These are phyloP conservation scores for Diaphora mendica DNA, from an alignment of 2,888 invertebrate species.

Conservation along the genomic window DNA sequence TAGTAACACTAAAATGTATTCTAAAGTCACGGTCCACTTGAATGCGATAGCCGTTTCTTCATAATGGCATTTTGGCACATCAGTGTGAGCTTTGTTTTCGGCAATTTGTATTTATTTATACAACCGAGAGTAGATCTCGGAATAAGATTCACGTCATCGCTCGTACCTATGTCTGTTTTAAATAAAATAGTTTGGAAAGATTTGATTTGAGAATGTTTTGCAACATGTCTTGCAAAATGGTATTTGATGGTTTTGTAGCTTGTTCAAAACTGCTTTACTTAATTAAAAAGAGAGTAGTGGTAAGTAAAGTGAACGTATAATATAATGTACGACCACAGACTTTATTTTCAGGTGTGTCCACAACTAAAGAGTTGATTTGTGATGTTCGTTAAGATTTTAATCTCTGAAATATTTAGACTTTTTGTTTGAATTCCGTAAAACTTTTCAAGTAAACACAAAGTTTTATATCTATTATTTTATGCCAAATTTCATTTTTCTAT, in stretches of 20 bases:
- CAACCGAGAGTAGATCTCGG: conserved; percentile 34
- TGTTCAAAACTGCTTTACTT: neutral
- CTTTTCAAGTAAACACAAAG: neutral
- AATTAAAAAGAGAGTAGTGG: too few relatives aligned
- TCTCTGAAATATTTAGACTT: neutral
- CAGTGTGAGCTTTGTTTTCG: conserved; percentile 39
- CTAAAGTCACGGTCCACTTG: conserved; percentile 30
- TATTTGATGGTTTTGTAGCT: neutral
- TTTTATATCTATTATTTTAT: neutral
- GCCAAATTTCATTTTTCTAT: neutral
- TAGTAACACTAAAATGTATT: neutral
- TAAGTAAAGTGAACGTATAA: neutral
- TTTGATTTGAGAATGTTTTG: neutral
- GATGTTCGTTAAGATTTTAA: neutral
- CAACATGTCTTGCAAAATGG: conserved; percentile 9
- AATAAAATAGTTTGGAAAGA: neutral
- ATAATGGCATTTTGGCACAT: conserved; percentile 39
- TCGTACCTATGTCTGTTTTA: conserved; percentile 15
- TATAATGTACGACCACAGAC: neutral
- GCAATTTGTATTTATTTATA: conserved; percentile 47
- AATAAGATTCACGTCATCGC: conserved; percentile 44
- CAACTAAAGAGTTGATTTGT: neutral
- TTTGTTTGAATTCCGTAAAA: neutral
- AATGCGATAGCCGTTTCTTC: conserved; percentile 23
- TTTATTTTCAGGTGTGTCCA: neutral